Percentiles rank a stretch among this genome's conserved stretches.
Conservation (phyloP, 2,113 vertebrate species). For the Antechinus stuartii region DNA sequence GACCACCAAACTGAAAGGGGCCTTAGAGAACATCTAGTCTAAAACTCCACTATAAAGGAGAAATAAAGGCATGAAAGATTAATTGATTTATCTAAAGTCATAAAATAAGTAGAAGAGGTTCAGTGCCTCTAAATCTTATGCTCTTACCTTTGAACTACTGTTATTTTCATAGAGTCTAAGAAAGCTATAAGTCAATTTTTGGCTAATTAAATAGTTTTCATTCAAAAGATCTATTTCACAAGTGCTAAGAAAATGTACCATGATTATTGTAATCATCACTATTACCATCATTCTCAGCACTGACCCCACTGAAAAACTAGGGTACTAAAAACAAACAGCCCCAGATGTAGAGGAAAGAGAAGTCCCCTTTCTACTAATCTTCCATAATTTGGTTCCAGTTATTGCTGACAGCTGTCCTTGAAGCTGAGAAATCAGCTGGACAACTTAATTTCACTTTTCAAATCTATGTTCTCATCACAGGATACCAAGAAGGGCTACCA, state of each 20-base stretch:
- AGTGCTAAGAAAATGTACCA: background rate
- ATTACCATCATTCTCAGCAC: background rate
- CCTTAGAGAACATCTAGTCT: background rate
- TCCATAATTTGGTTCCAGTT: background rate
- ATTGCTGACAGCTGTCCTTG: background rate
- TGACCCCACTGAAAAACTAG: background rate
- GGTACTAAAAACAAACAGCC: background rate
- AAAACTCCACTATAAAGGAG: background rate
- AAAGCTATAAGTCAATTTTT: background rate
- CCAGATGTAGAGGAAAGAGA: background rate
- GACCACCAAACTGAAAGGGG: background rate
- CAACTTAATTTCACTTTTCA: background rate
- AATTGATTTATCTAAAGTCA: background rate
- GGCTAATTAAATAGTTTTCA: background rate
- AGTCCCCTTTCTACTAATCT: background rate
- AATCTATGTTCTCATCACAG: background rate
- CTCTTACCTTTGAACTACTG: background rate
- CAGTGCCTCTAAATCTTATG: background rate
- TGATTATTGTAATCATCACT: background rate
- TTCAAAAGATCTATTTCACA: background rate
- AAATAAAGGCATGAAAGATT: background rate
- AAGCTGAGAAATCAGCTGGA: background rate
- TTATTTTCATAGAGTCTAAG: background rate
- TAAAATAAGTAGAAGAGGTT: background rate
- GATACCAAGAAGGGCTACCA: background rate